These are phyloP conservation scores for Tridacna gigas DNA, from an alignment of 2,888 invertebrate species.

Conservation along the genomic window DNA sequence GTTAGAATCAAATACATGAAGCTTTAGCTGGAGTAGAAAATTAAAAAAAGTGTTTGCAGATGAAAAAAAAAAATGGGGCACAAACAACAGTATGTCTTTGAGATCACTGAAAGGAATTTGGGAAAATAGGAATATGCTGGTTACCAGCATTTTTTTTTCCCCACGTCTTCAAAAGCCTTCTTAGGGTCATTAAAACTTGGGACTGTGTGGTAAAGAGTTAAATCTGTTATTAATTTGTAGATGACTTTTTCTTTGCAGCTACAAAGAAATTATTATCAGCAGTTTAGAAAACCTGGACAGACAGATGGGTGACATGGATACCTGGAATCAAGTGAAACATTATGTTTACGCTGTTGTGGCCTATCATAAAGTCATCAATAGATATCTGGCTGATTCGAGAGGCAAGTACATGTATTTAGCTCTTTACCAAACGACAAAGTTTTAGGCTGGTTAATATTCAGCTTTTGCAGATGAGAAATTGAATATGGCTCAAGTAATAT, in stretches of 20 bases:
- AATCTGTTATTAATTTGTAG: neutral
- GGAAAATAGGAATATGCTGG: neutral
- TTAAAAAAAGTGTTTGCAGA: too few relatives aligned
- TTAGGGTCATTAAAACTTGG: neutral
- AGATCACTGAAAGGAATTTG: neutral
- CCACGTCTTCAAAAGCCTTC: neutral
- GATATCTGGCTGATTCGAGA: constrained; percentile 14
- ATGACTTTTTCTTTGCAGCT: neutral
- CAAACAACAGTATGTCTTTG: too few relatives aligned
- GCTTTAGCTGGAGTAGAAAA: too few relatives aligned
- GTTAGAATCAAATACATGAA: too few relatives aligned
- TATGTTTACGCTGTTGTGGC: constrained; percentile 2
- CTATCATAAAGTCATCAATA: constrained; percentile 23
- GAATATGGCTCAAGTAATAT: too few relatives aligned
- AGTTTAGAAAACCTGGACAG: constrained; percentile 9
- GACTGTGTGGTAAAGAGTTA: neutral
- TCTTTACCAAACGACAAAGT: too few relatives aligned
- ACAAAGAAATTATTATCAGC: constrained; percentile 3
- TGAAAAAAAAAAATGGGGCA: neutral
- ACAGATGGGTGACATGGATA: constrained; percentile 13
- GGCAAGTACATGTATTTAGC: neutral
- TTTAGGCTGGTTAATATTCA: too few relatives aligned
- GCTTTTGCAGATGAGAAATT: too few relatives aligned
- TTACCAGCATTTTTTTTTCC: neutral
- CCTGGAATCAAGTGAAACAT: constrained; percentile 17